phyloP scores from a whole-genome alignment of 2,888 invertebrate species.

The Athalia circularis region DNA sequence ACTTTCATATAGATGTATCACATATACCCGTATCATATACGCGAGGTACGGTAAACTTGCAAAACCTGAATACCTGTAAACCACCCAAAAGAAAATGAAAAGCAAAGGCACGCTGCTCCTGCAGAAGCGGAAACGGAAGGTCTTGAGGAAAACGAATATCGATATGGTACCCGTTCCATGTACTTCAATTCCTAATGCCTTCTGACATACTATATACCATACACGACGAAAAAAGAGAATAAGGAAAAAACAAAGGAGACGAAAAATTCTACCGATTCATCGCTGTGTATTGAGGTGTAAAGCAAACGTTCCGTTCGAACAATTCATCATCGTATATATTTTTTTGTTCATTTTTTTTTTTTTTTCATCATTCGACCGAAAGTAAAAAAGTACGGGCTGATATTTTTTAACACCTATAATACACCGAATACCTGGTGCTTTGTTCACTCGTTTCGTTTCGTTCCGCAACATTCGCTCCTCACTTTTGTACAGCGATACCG shows the following conservation, averaged over 20 bases:
- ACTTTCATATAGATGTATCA: background rate
- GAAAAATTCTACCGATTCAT: background rate
- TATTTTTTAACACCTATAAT: constrained; percentile 10
- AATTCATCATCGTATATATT: too few relatives aligned
- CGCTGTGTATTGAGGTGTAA: too few relatives aligned
- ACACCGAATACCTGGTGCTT: background rate
- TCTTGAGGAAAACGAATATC: constrained; percentile 22
- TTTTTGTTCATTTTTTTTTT: too few relatives aligned
- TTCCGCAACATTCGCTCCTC: background rate
- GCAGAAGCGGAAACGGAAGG: background rate
- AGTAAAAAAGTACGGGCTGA: background rate
- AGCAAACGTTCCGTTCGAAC: too few relatives aligned
- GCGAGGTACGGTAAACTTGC: too few relatives aligned
- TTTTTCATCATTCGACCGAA: background rate
- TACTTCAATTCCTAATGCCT: constrained; percentile 11
- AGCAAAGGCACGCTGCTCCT: background rate
- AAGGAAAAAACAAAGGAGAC: background rate
- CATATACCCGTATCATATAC: too few relatives aligned
- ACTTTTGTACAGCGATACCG: constrained; percentile 25
- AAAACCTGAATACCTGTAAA: background rate
- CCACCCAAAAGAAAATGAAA: constrained; percentile 9
- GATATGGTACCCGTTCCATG: constrained; percentile 3
- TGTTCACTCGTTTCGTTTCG: background rate
- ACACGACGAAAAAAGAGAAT: background rate
- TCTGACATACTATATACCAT: background rate